Evolutionary conservation across 2,113 vertebrate species (phyloP), one percentile per base, ranked within the genome.

Genomic region (Zapornia atra): DNA sequence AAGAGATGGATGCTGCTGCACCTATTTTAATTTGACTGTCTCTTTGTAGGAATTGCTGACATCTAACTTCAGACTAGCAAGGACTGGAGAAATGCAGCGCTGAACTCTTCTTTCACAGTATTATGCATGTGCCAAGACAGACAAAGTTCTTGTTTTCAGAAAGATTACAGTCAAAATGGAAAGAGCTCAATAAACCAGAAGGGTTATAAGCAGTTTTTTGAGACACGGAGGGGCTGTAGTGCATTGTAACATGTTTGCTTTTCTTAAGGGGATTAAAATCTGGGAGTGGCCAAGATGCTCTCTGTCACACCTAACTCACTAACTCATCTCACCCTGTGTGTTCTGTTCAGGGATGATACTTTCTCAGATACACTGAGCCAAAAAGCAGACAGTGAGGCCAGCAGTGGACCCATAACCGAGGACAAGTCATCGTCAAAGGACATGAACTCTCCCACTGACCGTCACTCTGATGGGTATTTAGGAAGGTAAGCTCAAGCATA

Each of bases 301-400:
- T 80, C 50, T 89, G 64, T 79, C 81, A 29, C 50, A 44, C 20
- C 40, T 82, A 57, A 53, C 9, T 77, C 50, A 12, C 61, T 79
- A 63, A 50, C 81, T 26, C 7, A 20, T 83, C 22, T 94, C 61
- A n/a, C 65, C 10, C 0, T 69, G 50, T 82, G 84, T 72, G 36
- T 87, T 84, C 78, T 82, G 94, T 94, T 89, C 97, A 99, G 99
- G 98, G 99, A 99, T 87, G 99, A 99, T 96, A 98, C 98, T 10
- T 99, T 99, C 98, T 99, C 99, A 13, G 99, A 99, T 96, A 99
- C 99, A 15, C 97, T 99, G 97, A 99, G 99, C 97, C 99, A 99
- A 94, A 99, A 99, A 97, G 99, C 99, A 4, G 99, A 99, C 98
- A 99, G 99, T 11, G 99, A 99, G 96, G 98, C 99, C 92, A 99